phyloP scores from a whole-genome alignment of 2,113 vertebrate species.

The Turnix velox region DNA sequence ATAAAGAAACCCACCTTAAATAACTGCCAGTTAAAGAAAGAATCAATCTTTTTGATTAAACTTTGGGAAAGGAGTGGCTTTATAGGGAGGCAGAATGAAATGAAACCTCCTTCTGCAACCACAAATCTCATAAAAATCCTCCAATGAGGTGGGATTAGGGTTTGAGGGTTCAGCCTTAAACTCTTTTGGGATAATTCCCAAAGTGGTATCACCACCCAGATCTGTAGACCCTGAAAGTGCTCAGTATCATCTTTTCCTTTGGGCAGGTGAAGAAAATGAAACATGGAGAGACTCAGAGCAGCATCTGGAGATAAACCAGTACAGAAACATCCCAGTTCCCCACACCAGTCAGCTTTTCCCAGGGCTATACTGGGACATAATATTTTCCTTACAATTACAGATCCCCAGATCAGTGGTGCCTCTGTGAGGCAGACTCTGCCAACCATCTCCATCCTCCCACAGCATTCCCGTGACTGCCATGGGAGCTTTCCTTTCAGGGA shows the following conservation, averaged over 20 bases:
- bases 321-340: background rate
- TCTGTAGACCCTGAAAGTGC: background rate
- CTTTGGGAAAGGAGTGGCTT: background rate
- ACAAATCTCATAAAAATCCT: background rate
- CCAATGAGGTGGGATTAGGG: background rate
- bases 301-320: background rate
- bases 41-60: background rate
- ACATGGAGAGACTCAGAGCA: background rate
- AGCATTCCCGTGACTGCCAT: background rate
- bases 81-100: background rate
- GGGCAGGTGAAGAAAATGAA: background rate
- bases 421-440: background rate
- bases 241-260: background rate
- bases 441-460: conserved; percentile 5
- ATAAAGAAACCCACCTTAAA: background rate
- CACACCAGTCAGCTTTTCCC: background rate
- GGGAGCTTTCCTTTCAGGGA: background rate
- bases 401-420: background rate
- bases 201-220: background rate
- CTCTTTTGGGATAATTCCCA: background rate
- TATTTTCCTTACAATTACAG: background rate
- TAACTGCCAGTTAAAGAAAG: background rate
- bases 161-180: background rate
- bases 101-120: background rate
- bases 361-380: background rate